These are phyloP conservation scores for Sebastes miniatus DNA, from an alignment of 2,797 vertebrate genomes.

Conservation along the genomic window DNA sequence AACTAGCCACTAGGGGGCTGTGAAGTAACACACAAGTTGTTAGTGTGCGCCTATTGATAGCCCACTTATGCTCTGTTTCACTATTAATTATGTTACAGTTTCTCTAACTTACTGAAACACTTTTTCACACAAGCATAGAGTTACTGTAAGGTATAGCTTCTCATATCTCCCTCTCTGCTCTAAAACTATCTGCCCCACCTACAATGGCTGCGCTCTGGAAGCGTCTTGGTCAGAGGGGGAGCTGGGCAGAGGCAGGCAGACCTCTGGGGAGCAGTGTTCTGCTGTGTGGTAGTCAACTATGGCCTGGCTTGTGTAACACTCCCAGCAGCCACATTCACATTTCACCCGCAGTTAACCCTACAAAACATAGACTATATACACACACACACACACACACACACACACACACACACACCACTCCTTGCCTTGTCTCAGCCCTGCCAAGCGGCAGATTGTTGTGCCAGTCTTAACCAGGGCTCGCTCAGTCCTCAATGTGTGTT, in stretches of 20 bases:
- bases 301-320: constrained; percentile 77
- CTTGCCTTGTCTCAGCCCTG: constrained; percentile 46
- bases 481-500: constrained; percentile 53
- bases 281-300: constrained; percentile 75
- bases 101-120: constrained; percentile 2
- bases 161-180: constrained; percentile 15
- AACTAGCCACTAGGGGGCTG: constrained; percentile 74
- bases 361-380: constrained; percentile 53
- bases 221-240: constrained; percentile 54
- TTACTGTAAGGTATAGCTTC: constrained; percentile 1
- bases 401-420: constrained; percentile 23
- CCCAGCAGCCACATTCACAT: constrained; percentile 71
- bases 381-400: constrained; percentile 20
- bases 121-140: not conserved
- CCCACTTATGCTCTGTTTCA: not conserved
- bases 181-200: constrained; percentile 33
- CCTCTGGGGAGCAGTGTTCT: constrained; percentile 79
- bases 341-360: constrained; percentile 77
- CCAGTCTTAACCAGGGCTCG: constrained; percentile 51
- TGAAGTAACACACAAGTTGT: constrained; percentile 49
- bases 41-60: not conserved
- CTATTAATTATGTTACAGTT: not conserved
- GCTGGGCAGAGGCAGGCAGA: constrained; percentile 59
- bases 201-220: constrained; percentile 52
- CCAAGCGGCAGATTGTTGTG: constrained; percentile 45